Evolutionary conservation across 2,113 vertebrate species (phyloP), one percentile per base, ranked within the genome.

Genomic region (Trogon melanurus): DNA sequence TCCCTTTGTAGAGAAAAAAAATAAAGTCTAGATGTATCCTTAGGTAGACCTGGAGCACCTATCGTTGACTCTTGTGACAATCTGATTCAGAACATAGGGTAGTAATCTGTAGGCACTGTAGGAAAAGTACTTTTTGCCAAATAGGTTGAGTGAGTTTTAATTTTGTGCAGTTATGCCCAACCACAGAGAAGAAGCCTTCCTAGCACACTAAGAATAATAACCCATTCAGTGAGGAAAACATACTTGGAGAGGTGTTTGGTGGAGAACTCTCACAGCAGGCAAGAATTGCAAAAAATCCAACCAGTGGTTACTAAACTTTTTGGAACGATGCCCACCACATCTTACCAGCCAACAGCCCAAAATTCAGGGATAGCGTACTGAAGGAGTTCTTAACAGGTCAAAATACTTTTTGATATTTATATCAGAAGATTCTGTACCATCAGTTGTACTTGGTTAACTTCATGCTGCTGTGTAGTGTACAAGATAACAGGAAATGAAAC

Each of bases 391-490:
- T 50, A 71, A 25, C 51, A 57, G 38, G 45, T 93, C 56, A 70
- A 90, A 78, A 62, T 36, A 64, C 53, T 51, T 30, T 16, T 50
- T 60, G 29, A 84, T 86, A 72, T 70, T 69, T 29, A 1, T 53
- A 36, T 53, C 29, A 61, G 74, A 75, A 50, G 25, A 75, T 57
- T 92, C 57, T 6, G 11, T 45, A 22, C 30, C 5, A 48, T 54
- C 32, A 65, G 29, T 32, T 66, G 41, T 71, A 13, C 36, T 84
- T 13, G 32, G 13, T 64, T 89, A 41, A 51, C 29, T 88, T 64
- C 13, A 12, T 62, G 30, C 13, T 6, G 4, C 53, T 50, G 10
- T 17, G 21, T 54, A 44, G 64, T 0, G 0, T 1, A 32, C 27
- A 66, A 85, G 23, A 30, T 18, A 80, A 69, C 9, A 76, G 41